These are phyloP conservation scores for Campopleginae sp. DNA, from an alignment of 2,888 invertebrate genomes.

Conservation along the genomic window DNA sequence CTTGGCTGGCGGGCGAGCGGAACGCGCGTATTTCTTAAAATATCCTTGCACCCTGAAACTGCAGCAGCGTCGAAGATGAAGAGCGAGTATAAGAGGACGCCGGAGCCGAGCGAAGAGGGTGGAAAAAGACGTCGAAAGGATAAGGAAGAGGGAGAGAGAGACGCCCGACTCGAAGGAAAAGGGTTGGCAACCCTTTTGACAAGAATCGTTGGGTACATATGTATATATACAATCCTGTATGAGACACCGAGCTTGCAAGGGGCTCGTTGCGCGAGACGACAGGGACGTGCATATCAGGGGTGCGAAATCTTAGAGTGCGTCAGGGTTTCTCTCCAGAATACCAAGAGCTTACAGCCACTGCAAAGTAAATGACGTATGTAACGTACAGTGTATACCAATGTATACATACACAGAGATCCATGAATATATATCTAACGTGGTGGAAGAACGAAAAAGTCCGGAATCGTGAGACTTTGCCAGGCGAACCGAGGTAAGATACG, in stretches of 20 bases:
- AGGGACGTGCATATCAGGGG: constrained; percentile 79
- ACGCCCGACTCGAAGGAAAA: constrained; percentile 49
- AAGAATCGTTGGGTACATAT: constrained; percentile 60
- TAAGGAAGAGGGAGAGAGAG: constrained; percentile 24
- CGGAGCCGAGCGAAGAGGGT: constrained; percentile 42
- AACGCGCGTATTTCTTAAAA: constrained; percentile 80
- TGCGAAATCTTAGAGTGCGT: constrained; percentile 80
- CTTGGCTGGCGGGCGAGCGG: constrained; percentile 72
- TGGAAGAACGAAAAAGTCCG: neutral
- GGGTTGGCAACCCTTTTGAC: constrained; percentile 66
- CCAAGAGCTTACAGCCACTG: constrained; percentile 49
- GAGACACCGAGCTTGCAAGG: constrained; percentile 51
- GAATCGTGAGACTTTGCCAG: neutral
- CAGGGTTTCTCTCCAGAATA: constrained; percentile 52
- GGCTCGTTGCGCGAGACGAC: constrained; percentile 71
- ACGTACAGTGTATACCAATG: constrained; percentile 33
- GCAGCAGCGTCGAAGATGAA: constrained; percentile 71
- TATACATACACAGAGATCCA: constrained; percentile 9
- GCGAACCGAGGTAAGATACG: constrained; percentile 11
- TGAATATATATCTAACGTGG: neutral
- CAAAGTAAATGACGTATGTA: constrained; percentile 74
- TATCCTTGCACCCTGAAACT: constrained; percentile 79
- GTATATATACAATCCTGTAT: constrained; percentile 36
- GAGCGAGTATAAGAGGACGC: constrained; percentile 64
- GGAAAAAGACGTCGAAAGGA: constrained; percentile 55